Evolutionary conservation across 2,113 vertebrate genomes (phyloP).

Genomic region (Xenotilapia flavipinnis): DNA sequence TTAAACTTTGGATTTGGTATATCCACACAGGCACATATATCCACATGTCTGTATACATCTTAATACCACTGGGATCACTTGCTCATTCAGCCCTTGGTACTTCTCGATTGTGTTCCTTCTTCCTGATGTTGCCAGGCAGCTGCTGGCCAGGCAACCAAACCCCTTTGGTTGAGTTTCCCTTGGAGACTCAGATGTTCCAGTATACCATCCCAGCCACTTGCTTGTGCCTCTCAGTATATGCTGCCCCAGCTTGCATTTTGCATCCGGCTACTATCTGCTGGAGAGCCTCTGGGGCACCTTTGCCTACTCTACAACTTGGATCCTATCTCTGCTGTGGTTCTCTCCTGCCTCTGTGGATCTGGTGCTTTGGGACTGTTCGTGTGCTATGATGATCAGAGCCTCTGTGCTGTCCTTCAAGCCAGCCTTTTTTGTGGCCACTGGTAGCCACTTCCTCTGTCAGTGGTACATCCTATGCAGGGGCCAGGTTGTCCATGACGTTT

Average conservation of each 20-base stretch:
- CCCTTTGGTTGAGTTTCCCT: neutral
- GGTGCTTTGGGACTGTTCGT: neutral
- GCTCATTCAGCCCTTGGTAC: no score
- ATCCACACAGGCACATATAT: neutral
- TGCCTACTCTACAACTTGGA: neutral
- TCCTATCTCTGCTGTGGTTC: neutral
- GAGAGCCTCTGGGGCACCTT: accelerated
- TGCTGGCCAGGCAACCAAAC: neutral
- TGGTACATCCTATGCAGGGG: neutral
- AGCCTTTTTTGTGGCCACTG: neutral
- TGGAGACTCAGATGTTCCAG: neutral
- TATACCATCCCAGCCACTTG: neutral
- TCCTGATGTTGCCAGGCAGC: neutral
- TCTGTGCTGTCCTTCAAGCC: neutral
- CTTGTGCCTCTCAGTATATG: neutral
- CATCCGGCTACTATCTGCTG: accelerated
- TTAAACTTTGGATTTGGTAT: neutral
- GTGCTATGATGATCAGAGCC: neutral
- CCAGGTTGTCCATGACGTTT: neutral
- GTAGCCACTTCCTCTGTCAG: neutral
- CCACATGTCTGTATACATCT: neutral
- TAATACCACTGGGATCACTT: neutral
- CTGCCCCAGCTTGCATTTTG: neutral
- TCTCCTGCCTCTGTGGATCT: neutral
- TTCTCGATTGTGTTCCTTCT: neutral